Conservation (phyloP, 1,140 invertebrate genomes). For the Bombus balteatus region DNA sequence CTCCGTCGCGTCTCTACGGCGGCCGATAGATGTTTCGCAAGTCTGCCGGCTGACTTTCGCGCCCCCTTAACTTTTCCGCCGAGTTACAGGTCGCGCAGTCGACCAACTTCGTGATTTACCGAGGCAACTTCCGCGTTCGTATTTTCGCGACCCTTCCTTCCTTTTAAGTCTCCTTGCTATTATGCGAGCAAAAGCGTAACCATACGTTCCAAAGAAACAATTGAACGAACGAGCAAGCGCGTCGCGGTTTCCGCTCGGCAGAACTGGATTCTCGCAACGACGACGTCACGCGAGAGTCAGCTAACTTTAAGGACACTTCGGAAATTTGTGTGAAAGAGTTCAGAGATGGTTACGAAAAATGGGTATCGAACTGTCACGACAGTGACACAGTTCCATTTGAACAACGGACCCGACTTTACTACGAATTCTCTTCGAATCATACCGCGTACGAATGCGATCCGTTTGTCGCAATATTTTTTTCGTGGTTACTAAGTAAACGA, state of each 20-base stretch:
- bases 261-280: neutral
- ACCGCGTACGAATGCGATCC: conserved; percentile 8
- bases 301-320: neutral
- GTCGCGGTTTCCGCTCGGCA: too few species aligned
- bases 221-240: neutral
- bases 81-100: neutral
- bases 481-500: neutral
- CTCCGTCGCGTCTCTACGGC: conserved; percentile 46
- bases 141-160: neutral
- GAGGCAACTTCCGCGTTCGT: conserved; percentile 12
- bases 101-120: conserved; percentile 34
- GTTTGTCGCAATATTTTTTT: conserved; percentile 48
- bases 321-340: neutral
- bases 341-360: neutral
- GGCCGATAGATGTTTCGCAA: conserved; percentile 50
- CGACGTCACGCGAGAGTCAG: neutral
- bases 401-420: conserved; percentile 56
- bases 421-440: conserved; percentile 41
- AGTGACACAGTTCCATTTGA: conserved; percentile 35
- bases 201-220: neutral
- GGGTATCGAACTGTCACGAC: neutral
- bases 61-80: conserved; percentile 21
- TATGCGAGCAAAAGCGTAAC: neutral
- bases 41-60: neutral
- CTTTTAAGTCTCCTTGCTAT: neutral